These are phyloP conservation scores for Paguma larvata DNA, from an alignment of 2,797 vertebrate species.

Conservation along the genomic window DNA sequence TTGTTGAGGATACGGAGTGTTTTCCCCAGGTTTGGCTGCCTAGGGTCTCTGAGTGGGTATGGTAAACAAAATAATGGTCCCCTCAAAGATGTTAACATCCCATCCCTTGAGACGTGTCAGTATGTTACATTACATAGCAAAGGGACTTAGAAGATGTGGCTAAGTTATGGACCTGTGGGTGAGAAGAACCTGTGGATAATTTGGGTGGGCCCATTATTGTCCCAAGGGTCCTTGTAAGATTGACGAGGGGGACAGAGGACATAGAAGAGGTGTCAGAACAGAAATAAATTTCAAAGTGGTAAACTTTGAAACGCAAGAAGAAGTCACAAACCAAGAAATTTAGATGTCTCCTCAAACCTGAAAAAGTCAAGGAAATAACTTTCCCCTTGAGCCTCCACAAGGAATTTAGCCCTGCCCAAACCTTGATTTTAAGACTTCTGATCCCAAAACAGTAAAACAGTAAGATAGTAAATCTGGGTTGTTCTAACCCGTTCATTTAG, in stretches of 20 bases:
- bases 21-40: neutral
- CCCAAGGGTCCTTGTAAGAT: neutral
- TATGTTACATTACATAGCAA: neutral
- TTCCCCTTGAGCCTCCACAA: neutral
- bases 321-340: neutral
- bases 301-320: neutral
- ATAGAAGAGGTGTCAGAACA: neutral
- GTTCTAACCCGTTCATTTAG: neutral
- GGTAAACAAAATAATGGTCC: neutral
- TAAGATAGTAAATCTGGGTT: neutral
- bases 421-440: neutral
- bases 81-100: neutral
- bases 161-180: neutral
- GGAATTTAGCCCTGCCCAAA: neutral
- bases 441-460: neutral
- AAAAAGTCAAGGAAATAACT: neutral
- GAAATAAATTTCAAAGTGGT: neutral
- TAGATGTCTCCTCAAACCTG: neutral
- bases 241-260: neutral
- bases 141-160: neutral
- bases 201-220: neutral
- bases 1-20: neutral
- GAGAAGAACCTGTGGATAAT: neutral
- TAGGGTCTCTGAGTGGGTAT: neutral
- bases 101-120: neutral